Evolutionary conservation across 2,888 invertebrate species (phyloP).

Genomic region (Flexamia atlantica): DNA sequence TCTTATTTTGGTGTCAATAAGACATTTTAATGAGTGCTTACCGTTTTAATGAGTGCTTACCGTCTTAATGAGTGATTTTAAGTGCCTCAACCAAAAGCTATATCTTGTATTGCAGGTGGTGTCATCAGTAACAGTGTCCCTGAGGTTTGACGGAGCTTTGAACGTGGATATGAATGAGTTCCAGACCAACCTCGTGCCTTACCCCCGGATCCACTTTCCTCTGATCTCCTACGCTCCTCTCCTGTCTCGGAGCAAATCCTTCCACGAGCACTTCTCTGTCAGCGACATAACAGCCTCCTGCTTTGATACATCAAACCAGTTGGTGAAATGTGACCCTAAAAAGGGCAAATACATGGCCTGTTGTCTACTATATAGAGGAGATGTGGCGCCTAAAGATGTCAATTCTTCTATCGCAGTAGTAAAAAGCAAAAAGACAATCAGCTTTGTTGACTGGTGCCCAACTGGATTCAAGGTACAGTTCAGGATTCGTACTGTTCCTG

Average conservation of each 20-base stretch:
- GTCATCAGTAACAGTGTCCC: slow-evolving; percentile 91
- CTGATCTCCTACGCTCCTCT: slow-evolving; percentile 85
- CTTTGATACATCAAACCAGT: slow-evolving; percentile 93
- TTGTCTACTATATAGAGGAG: slow-evolving; percentile 91
- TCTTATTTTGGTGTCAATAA: too few relatives aligned
- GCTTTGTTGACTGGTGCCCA: slow-evolving; percentile 96
- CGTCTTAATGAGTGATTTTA: too few relatives aligned
- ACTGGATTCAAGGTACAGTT: slow-evolving; percentile 89
- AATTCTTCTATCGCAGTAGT: slow-evolving; percentile 89
- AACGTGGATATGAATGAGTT: slow-evolving; percentile 81
- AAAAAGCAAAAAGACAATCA: slow-evolving; percentile 86
- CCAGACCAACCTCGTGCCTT: slow-evolving; percentile 90
- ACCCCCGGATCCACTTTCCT: slow-evolving; percentile 95
- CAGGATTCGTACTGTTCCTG: not conserved
- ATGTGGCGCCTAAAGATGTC: slow-evolving; percentile 94
- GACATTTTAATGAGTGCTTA: too few relatives aligned
- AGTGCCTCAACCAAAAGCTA: too few relatives aligned
- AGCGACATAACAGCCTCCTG: slow-evolving; percentile 91
- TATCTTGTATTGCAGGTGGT: slow-evolving; percentile 79
- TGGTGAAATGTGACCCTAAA: slow-evolving; percentile 91
- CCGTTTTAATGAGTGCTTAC: too few relatives aligned
- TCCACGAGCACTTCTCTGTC: slow-evolving; percentile 86
- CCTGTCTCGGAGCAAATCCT: slow-evolving; percentile 84
- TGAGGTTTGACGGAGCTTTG: slow-evolving; percentile 91
- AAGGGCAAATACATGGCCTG: slow-evolving; percentile 94